Evolutionary conservation across 2,888 invertebrate species (phyloP).

Genomic region (Bombylius major): DNA sequence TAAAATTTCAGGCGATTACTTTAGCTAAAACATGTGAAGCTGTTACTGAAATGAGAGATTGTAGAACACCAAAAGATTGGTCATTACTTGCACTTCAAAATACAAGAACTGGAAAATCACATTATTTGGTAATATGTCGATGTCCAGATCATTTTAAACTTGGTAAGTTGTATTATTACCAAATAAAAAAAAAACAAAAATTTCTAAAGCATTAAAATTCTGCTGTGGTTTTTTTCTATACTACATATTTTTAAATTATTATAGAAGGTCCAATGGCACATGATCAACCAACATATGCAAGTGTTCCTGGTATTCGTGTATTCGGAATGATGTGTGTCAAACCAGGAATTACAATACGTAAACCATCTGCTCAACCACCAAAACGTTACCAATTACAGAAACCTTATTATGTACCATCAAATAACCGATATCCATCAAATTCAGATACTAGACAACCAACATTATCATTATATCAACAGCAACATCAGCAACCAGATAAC

Average conservation of each 20-base stretch:
- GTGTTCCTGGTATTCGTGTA: constrained; percentile 83
- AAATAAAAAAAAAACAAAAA: not conserved
- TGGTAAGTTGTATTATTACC: constrained; percentile 42
- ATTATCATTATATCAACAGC: constrained; percentile 9
- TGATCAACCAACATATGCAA: constrained; percentile 86
- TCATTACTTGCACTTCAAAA: constrained; percentile 82
- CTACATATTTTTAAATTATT: constrained; percentile 13
- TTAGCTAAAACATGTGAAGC: constrained; percentile 89
- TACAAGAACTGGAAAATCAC: constrained; percentile 83
- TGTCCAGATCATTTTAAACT: constrained; percentile 75
- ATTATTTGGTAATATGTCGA: constrained; percentile 83
- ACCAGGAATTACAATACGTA: constrained; percentile 37
- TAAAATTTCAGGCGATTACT: constrained; percentile 52
- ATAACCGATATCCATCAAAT: constrained; percentile 17
- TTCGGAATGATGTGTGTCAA: constrained; percentile 89
- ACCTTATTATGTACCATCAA: constrained; percentile 30
- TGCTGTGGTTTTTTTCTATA: too few relatives aligned
- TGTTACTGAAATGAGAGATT: constrained; percentile 80
- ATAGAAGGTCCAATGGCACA: constrained; percentile 89
- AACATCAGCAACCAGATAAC: constrained; percentile 23
- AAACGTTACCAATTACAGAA: constrained; percentile 34
- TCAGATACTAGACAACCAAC: constrained; percentile 12
- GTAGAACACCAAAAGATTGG: constrained; percentile 82
- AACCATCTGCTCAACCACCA: constrained; percentile 32
- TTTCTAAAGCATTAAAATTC: not conserved